Conservation (phyloP, 2,888 invertebrate species). For the Caenorhabditis sp. region DNA sequence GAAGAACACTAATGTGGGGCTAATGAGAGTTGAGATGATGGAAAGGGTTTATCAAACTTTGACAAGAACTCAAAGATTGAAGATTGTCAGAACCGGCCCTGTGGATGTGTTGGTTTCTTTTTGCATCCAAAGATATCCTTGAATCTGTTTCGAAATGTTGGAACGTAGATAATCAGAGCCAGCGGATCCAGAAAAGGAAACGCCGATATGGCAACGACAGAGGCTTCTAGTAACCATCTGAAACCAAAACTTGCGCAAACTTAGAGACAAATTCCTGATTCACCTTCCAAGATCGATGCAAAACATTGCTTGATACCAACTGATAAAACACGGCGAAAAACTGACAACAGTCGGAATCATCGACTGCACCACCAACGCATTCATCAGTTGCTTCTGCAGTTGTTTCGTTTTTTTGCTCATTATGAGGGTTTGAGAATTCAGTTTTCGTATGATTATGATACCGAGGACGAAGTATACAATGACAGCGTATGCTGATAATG, state of each 20-base stretch:
- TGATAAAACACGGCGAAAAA: neutral
- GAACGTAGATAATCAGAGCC: conserved; percentile 1
- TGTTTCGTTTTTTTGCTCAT: conserved; percentile 32
- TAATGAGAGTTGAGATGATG: conserved; percentile 34
- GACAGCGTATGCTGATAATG: conserved; percentile 11
- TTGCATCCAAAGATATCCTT: neutral
- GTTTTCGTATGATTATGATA: conserved; percentile 2
- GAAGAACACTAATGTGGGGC: conserved; percentile 21
- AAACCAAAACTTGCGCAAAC: neutral
- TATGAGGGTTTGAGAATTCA: conserved; percentile 1
- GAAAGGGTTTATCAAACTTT: neutral
- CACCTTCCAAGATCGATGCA: conserved; percentile 1
- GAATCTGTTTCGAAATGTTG: neutral
- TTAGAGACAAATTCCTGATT: neutral
- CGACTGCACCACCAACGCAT: conserved; percentile 26
- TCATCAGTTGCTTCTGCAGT: conserved; percentile 31
- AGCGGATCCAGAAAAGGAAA: conserved; percentile 16
- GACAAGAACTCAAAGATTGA: no score
- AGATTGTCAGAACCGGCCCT: no score
- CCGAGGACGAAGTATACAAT: conserved; percentile 18
- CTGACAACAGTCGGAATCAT: conserved; percentile 25
- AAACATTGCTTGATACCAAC: conserved; percentile 2
- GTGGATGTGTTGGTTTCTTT: neutral
- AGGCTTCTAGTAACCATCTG: conserved; percentile 11
- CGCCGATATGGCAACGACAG: conserved; percentile 7